phyloP scores from a whole-genome alignment of 2,888 invertebrate genomes.

The Herminia tarsipennalis region DNA sequence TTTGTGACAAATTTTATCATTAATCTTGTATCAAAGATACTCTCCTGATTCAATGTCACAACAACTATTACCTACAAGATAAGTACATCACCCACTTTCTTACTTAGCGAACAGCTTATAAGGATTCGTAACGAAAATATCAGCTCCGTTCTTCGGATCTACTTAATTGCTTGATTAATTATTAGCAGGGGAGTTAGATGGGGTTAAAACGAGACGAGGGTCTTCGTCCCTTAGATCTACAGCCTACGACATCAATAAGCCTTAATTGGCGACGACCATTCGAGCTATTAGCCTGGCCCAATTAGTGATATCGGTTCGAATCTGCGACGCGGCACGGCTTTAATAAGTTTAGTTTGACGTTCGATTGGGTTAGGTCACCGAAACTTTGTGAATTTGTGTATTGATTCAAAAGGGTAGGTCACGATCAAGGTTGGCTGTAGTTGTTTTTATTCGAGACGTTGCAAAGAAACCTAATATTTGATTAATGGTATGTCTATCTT shows the following conservation, averaged over 20 bases:
- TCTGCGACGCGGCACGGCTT: conserved; percentile 36
- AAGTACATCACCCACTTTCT: conserved; percentile 2
- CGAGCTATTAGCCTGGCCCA: conserved; percentile 73
- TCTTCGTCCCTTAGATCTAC: conserved; percentile 68
- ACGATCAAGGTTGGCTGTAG: conserved; percentile 17
- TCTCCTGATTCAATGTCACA: background rate
- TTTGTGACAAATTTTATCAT: too few species aligned
- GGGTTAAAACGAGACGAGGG: conserved; percentile 81
- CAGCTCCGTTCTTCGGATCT: conserved; percentile 55
- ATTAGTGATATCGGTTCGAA: conserved; percentile 71
- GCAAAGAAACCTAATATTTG: too few species aligned
- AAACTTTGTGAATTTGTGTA: conserved; percentile 33
- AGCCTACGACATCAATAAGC: conserved; percentile 79
- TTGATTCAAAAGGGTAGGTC: conserved; percentile 16
- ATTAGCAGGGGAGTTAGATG: conserved; percentile 74
- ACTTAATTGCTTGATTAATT: conserved; percentile 83
- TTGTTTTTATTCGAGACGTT: conserved; percentile 1
- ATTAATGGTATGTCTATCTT: too few species aligned
- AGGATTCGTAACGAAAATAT: conserved; percentile 56
- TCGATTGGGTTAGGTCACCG: conserved; percentile 38
- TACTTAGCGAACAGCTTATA: conserved; percentile 16
- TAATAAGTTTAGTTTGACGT: conserved; percentile 41
- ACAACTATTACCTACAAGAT: conserved; percentile 4
- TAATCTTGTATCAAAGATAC: too few species aligned
- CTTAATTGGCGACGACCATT: conserved; percentile 80